Evolutionary conservation across 2,797 vertebrate species (phyloP).

Genomic region (Hydrocynus forskahlii): DNA sequence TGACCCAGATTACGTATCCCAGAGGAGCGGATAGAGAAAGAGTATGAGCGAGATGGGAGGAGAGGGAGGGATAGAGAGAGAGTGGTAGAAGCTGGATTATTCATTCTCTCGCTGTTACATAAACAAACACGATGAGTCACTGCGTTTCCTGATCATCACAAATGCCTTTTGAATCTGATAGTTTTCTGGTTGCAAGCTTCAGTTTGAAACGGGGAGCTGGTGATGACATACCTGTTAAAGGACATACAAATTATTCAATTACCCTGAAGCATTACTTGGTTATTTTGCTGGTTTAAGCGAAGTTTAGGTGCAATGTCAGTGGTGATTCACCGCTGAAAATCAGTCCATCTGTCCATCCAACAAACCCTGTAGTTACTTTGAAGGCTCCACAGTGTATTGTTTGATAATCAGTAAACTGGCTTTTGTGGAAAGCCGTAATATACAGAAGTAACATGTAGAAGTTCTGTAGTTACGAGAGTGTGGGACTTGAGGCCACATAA

Average conservation of each 20-base stretch:
- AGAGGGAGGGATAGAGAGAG: slow-evolving; percentile 4
- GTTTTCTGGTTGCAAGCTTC: not conserved
- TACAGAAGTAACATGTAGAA: not conserved
- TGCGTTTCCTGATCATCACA: not conserved
- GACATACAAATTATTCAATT: not conserved
- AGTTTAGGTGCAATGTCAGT: not conserved
- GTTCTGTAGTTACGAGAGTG: too few relatives aligned
- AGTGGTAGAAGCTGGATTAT: slow-evolving; percentile 1
- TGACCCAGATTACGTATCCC: slow-evolving; percentile 73
- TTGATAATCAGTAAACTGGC: not conserved
- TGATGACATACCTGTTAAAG: too few relatives aligned
- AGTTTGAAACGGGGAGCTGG: not conserved
- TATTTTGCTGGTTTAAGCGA: not conserved
- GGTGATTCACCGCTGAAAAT: not conserved
- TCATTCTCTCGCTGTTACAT: slow-evolving; percentile 35
- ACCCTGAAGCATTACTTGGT: not conserved
- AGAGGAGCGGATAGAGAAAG: slow-evolving; percentile 17
- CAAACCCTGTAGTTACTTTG: not conserved
- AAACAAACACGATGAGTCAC: slow-evolving; percentile 21
- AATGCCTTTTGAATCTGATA: not conserved
- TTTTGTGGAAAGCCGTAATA: not conserved
- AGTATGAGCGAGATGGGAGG: not conserved
- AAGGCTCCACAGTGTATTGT: not conserved
- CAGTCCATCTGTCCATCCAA: too few relatives aligned
- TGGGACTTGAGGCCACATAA: too few relatives aligned